phyloP scores from a whole-genome alignment of 2,888 invertebrate genomes.

The Barypeithes pellucidus region DNA sequence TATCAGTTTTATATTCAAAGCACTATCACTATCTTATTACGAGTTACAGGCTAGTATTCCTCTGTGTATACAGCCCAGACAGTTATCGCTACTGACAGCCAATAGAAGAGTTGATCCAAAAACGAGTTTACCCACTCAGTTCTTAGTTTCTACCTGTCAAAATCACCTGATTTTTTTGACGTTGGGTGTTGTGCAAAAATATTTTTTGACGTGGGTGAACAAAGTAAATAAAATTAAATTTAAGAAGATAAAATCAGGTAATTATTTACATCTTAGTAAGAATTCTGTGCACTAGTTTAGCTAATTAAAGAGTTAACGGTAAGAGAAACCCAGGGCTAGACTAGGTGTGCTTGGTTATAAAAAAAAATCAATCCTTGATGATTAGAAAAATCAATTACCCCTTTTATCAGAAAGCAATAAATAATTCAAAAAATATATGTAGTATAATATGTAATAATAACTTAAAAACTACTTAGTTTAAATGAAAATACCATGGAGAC shows the following conservation, averaged over 20 bases:
- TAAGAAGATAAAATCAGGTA: background rate
- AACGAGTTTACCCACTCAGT: no score
- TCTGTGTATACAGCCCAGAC: no score
- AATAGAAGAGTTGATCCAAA: background rate
- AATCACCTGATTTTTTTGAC: slow-evolving; percentile 11
- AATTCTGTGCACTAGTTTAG: background rate
- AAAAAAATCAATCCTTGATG: background rate
- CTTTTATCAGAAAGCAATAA: background rate
- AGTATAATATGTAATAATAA: background rate
- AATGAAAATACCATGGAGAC: no score
- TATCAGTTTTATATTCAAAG: no score
- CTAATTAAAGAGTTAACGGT: background rate
- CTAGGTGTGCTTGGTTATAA: background rate
- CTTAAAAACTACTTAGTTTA: no score
- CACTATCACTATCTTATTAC: no score
- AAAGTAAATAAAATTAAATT: background rate
- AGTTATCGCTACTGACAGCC: no score
- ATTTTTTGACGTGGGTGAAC: background rate
- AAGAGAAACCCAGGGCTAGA: background rate
- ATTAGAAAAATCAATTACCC: background rate
- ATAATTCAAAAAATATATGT: background rate
- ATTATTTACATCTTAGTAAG: background rate
- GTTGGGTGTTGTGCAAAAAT: background rate
- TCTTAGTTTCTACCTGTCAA: background rate
- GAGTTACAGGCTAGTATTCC: no score